Conservation (phyloP, 1,140 invertebrate species). For the Drosophila tsacasi region DNA sequence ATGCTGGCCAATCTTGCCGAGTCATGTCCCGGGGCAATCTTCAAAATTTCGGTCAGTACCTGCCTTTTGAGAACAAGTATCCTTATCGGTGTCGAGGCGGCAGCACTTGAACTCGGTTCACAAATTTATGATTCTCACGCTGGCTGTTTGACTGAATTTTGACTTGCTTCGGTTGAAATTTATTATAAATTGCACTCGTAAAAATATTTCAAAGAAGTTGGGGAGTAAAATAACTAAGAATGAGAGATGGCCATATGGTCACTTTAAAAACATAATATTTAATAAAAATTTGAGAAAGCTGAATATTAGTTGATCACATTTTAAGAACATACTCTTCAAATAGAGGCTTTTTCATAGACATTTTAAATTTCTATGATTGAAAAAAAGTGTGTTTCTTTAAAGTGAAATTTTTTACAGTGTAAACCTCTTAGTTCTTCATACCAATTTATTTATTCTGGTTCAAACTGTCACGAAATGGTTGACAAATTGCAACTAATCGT, state of each 20-base stretch:
- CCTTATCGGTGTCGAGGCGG: conserved; percentile 15
- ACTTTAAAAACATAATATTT: background rate
- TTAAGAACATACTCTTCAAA: background rate
- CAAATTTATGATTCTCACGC: conserved; percentile 52
- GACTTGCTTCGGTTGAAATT: background rate
- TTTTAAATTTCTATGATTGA: background rate
- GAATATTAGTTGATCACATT: too few species aligned
- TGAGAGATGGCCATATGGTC: too few species aligned
- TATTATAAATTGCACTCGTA: conserved; percentile 1
- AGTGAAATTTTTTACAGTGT: background rate
- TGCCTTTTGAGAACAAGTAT: conserved; percentile 10
- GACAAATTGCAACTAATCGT: conserved; percentile 39
- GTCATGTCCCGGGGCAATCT: conserved; percentile 15
- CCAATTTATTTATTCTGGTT: conserved; percentile 22
- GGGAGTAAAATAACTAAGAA: background rate
- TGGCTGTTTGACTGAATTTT: conserved; percentile 1
- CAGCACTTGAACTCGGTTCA: conserved; percentile 24
- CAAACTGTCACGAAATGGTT: conserved; percentile 19
- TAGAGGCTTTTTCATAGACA: background rate
- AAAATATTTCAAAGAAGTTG: background rate
- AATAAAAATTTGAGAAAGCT: too few species aligned
- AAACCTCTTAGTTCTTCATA: background rate
- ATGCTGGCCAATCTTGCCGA: conserved; percentile 13
- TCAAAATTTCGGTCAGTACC: conserved; percentile 17
- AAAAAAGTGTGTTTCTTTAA: background rate